phyloP scores from a whole-genome alignment of 2,113 vertebrate species.

The Candoia aspera region DNA sequence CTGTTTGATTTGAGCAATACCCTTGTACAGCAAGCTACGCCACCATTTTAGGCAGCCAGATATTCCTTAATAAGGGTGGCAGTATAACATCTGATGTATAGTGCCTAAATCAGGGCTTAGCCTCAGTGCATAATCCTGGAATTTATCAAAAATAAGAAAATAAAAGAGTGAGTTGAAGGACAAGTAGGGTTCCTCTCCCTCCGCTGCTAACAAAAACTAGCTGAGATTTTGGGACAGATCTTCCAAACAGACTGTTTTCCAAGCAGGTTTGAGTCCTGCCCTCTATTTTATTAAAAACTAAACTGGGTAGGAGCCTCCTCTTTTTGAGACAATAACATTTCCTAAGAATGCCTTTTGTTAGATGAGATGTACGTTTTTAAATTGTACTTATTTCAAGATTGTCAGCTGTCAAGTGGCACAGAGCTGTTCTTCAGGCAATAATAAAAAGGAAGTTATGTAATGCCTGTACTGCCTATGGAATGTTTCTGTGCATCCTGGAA shows the following conservation, averaged over 20 bases:
- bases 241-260: not conserved
- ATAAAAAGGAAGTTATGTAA: not conserved
- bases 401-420: not conserved
- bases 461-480: not conserved
- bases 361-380: not conserved
- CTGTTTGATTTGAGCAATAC: not conserved
- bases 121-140: not conserved
- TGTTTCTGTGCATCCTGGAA: slow-evolving; percentile 1
- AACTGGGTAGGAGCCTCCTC: not conserved
- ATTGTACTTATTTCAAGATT: not conserved
- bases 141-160: not conserved
- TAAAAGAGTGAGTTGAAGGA: not conserved
- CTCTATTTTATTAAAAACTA: not conserved
- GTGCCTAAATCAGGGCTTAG: not conserved
- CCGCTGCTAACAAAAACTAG: not conserved
- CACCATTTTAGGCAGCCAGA: slow-evolving; percentile 5
- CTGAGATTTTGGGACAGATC: not conserved
- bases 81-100: not conserved
- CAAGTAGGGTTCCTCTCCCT: not conserved
- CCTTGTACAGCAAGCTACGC: not conserved
- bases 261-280: not conserved
- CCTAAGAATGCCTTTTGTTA: not conserved
- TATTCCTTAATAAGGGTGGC: not conserved
- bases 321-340: not conserved
- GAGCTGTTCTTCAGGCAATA: not conserved